A percentile compares a stretch with the other conserved stretches of the same genome.
These are phyloP conservation scores for Lepus oiostolus DNA, from an alignment of 2,797 vertebrate species.

Conservation along the genomic window DNA sequence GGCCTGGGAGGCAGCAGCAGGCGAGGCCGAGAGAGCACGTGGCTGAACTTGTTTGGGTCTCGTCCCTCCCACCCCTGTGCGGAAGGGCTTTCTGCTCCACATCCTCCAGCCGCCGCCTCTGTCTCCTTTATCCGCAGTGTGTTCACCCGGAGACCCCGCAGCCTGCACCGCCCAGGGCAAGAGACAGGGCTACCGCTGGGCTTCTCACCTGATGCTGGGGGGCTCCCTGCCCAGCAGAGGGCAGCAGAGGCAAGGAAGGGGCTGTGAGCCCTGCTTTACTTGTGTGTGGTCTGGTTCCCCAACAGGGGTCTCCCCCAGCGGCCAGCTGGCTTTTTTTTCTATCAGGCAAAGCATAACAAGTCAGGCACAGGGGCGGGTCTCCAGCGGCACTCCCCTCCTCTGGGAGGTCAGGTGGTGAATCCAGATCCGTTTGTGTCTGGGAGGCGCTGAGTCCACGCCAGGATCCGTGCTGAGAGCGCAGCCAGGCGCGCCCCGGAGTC, in stretches of 20 bases:
- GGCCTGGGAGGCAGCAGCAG: neutral
- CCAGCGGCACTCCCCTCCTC: fast-evolving
- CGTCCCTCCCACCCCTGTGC: neutral
- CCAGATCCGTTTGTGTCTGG: neutral
- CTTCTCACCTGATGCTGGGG: neutral
- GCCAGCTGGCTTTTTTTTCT: neutral
- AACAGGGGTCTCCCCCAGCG: neutral
- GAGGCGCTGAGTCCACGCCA: neutral
- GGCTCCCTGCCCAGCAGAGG: neutral
- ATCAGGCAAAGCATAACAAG: neutral
- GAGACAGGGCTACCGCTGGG: fast-evolving
- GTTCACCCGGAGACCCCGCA: neutral
- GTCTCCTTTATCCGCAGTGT: neutral
- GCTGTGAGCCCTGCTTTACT: neutral
- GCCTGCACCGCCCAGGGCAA: neutral
- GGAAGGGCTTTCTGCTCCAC: too few relatives aligned
- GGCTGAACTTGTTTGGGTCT: too few relatives aligned
- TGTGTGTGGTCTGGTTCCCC: neutral
- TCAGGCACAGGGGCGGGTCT: fast-evolving
- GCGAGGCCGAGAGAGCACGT: neutral
- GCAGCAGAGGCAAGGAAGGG: neutral
- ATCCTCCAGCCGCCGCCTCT: fast-evolving
- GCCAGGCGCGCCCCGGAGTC: neutral
- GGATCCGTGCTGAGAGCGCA: neutral
- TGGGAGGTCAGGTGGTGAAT: neutral